Percentiles rank a stretch among this genome's conserved stretches.
Conservation (phyloP, 1,140 invertebrate genomes). For the Orchestia grillus region DNA sequence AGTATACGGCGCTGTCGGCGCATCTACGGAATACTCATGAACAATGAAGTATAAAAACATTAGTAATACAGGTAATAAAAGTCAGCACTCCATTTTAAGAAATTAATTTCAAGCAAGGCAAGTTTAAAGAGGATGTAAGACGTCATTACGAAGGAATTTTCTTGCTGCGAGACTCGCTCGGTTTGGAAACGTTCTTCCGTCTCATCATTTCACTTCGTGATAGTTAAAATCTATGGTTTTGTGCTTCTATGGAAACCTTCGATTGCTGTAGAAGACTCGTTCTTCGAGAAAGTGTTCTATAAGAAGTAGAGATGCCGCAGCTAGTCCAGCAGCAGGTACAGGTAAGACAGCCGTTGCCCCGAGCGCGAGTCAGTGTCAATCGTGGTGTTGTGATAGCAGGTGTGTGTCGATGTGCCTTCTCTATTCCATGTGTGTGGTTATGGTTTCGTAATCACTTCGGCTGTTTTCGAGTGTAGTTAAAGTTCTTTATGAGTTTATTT, state of each 20-base stretch:
- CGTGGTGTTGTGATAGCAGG: not conserved
- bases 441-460: not conserved
- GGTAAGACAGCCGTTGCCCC: conserved; percentile 10
- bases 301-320: conserved; percentile 24
- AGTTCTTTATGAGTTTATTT: not conserved
- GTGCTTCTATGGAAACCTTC: not conserved
- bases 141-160: not conserved
- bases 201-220: not conserved
- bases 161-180: not conserved
- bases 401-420: conserved; percentile 1
- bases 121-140: not conserved
- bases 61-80: not conserved
- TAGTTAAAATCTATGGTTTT: not conserved
- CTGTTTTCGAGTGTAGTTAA: not conserved
- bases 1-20: not conserved
- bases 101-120: not conserved
- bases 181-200: not conserved
- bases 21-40: not conserved
- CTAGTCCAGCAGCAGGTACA: conserved; percentile 9
- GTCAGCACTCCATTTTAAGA: not conserved
- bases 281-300: conserved; percentile 10
- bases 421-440: not conserved
- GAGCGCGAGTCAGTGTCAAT: conserved; percentile 39
- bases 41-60: not conserved
- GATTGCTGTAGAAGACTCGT: not conserved